Conservation (phyloP, 2,113 vertebrate species). For the Sinocyclocheilus anophthalmus region DNA sequence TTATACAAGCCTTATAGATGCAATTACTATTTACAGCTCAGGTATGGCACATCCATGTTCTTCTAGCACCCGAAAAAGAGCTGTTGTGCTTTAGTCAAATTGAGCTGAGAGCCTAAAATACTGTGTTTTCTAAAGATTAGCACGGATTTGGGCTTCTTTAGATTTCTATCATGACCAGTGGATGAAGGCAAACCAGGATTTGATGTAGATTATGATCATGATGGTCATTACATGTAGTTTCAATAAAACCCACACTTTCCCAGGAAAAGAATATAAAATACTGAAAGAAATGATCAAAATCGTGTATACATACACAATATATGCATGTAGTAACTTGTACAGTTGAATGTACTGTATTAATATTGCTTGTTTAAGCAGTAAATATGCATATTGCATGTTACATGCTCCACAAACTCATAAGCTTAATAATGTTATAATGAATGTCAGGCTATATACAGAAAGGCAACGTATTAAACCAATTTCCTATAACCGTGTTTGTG, state of each 20-base stretch:
- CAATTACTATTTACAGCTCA: background rate
- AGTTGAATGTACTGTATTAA: background rate
- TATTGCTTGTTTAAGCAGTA: background rate
- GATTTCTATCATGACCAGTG: background rate
- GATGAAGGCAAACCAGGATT: background rate
- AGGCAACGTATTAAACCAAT: background rate
- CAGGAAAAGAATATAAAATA: background rate
- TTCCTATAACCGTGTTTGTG: background rate
- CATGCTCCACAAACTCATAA: background rate
- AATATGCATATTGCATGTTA: background rate
- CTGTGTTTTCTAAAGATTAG: background rate
- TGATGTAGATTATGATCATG: background rate
- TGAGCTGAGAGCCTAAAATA: background rate
- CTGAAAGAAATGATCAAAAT: background rate
- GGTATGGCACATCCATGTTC: background rate
- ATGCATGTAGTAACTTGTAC: background rate
- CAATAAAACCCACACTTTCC: background rate
- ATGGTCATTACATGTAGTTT: background rate
- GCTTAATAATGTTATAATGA: background rate
- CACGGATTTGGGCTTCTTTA: background rate
- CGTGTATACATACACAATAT: too few species aligned
- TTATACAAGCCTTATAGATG: background rate
- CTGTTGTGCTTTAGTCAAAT: background rate
- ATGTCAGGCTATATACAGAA: background rate
- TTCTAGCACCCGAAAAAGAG: background rate